These are phyloP conservation scores for Phasianus colchicus DNA, from an alignment of 2,113 vertebrate species.

Conservation along the genomic window DNA sequence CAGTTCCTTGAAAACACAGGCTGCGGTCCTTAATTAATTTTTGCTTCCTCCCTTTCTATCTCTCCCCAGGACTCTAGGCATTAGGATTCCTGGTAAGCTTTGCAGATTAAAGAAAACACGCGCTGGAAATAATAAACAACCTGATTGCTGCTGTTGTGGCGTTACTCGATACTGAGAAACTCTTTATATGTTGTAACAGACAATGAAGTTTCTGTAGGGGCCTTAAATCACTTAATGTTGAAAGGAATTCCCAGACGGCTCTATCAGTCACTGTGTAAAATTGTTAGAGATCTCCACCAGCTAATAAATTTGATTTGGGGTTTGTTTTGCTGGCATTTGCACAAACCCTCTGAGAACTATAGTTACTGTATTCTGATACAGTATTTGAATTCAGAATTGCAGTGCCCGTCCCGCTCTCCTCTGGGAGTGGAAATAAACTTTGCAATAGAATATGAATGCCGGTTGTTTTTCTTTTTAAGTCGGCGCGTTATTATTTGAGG, in stretches of 20 bases:
- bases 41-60: neutral
- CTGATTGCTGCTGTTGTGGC: neutral
- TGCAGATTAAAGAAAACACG: constrained; percentile 21
- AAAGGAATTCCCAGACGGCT: constrained; percentile 76
- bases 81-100: neutral
- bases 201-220: constrained; percentile 72
- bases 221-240: constrained; percentile 79
- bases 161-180: neutral
- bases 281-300: constrained; percentile 76
- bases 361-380: constrained; percentile 78
- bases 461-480: constrained; percentile 66
- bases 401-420: constrained; percentile 46
- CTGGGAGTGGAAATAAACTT: constrained; percentile 74
- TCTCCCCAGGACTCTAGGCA: constrained; percentile 7
- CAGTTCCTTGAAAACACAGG: neutral
- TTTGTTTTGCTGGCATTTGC: constrained; percentile 80
- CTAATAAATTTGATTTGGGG: constrained; percentile 82
- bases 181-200: constrained; percentile 50
- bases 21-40: neutral
- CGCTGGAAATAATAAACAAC: neutral
- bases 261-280: constrained; percentile 79
- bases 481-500: constrained; percentile 62
- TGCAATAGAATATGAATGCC: constrained; percentile 56
- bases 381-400: constrained; percentile 76
- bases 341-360: constrained; percentile 79